Base-by-base conservation (phyloP, 2,888 invertebrate species). In the Cerceris ruficornis region DNA sequence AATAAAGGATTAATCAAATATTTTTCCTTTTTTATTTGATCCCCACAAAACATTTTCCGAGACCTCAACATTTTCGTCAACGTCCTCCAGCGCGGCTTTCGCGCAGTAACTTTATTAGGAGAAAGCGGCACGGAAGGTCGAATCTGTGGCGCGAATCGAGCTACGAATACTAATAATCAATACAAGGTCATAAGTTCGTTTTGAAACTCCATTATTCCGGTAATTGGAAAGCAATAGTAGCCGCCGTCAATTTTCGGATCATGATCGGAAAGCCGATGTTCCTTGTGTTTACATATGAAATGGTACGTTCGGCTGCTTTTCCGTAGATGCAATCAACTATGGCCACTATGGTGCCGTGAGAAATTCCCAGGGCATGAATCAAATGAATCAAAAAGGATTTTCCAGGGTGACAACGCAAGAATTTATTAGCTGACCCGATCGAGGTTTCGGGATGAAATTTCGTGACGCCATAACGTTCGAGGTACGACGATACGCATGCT, bases 351-450 rank as follows among this genome's bases (percentile, higher is more conserved):
- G 43, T 8, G 15, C 54, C 58, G 41, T n/a, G 61, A n/a, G 68
- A 58, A 52, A 69, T 58, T 52, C 42, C 15, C 13, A 14, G 49
- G 13, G 17, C 52, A 67, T 49, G 42, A 67, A 60, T 68, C 59
- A 68, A 42, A 67, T 49, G 42, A 67, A 60, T 68, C 59, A 68
- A 42, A 39, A 49, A 68, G 46, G 69, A 75, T 69, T 69, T 62
- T 58, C 52, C 57, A 52, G 15, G 52, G 49, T 69, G 54, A 42
- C 50, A 14, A n/a, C 43, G 57, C 66, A 49, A 69, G 57, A 75
- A 77, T 75, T 69, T 69, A 66, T 41, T 69, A 50, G 52, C 41
- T 61, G 65, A 55, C 64, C 52, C 69, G 69, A 60, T 28, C 28
- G 57, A 52, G 41, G 61, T 52, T 61, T 50, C 41, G 39, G 69